Base-by-base conservation (phyloP, 2,113 vertebrate species). In the Onychostruthus taczanowskii region DNA sequence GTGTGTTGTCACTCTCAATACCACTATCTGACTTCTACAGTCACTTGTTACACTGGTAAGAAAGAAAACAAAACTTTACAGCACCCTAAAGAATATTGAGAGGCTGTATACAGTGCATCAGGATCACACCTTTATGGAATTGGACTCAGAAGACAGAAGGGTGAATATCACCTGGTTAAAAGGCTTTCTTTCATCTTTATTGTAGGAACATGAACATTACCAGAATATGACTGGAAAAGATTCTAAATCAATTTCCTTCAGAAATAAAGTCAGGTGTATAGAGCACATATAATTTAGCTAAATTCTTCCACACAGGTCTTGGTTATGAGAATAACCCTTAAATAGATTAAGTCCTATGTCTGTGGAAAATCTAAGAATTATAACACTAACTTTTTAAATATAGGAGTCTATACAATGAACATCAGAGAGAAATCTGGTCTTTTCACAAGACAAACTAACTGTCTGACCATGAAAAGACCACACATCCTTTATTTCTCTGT, bases 31-130 rank as follows among this genome's bases (percentile, higher is more conserved):
- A 55, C 22, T 47, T 83, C 47, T 37, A 35, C 12, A 50, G 27
- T 64, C 50, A 80, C 24, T 18, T 0, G 0, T 31, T 69, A 39
- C 6, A 18, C 15, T 1, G 2, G 15, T 26, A 61, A 80, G 50
- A 94, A 16, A 69, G 10, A 72, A 39, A 58, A 46, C 9, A 66
- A 70, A 87, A 58, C 28, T 39, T 39, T 39, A 27, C 3, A 73
- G 47, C 19, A 41, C 22, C 33, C 37, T 66, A 11, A 69, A 74
- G 31, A 27, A 21, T n/a, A 39, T 14, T 64, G 23, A 73, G 23
- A 73, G 24, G 9, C 19, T 62, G 23, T 14, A 20, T 6, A n/a
- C 4, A 27, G 26, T 21, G 18, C 33, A 62, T 49, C 30, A 68
- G 44, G 41, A 59, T 46, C 52, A 52, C 44, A 59, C 12, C 28